Evolutionary conservation across 1,140 invertebrate species (phyloP).

Genomic region (Lordiphosa mommai): DNA sequence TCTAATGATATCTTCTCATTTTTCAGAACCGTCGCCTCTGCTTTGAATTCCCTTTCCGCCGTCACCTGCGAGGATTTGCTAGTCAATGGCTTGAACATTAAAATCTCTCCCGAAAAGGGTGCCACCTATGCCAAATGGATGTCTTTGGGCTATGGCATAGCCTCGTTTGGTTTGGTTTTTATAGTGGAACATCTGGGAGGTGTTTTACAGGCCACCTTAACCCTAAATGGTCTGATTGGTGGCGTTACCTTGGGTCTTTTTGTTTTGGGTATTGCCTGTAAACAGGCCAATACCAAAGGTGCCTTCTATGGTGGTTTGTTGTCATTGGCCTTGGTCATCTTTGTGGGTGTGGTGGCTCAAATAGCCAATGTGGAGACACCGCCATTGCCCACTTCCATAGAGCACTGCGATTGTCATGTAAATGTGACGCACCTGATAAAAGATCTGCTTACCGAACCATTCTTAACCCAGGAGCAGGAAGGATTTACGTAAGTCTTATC

Average conservation of each 20-base stretch:
- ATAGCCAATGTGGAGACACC: slow-evolving; percentile 79
- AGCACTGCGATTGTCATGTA: slow-evolving; percentile 78
- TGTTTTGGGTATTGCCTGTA: slow-evolving; percentile 92
- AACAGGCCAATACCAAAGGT: slow-evolving; percentile 88
- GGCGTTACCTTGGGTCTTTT: slow-evolving; percentile 92
- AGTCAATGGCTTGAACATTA: slow-evolving; percentile 84
- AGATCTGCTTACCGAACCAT: slow-evolving; percentile 32
- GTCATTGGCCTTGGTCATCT: slow-evolving; percentile 80
- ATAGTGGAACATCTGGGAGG: slow-evolving; percentile 89
- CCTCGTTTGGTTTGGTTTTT: slow-evolving; percentile 85
- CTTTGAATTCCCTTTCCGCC: slow-evolving; percentile 93
- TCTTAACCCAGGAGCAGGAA: slow-evolving; percentile 3
- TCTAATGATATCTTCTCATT: no score
- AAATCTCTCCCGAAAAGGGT: slow-evolving; percentile 86
- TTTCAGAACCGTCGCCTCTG: slow-evolving; percentile 93
- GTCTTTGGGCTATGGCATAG: slow-evolving; percentile 80
- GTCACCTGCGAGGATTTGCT: slow-evolving; percentile 94
- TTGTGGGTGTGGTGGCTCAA: slow-evolving; percentile 81
- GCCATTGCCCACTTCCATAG: slow-evolving; percentile 77
- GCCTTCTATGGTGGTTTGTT: slow-evolving; percentile 81
- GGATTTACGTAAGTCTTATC: slow-evolving; percentile 61
- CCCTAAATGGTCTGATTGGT: slow-evolving; percentile 93
- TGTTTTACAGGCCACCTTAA: slow-evolving; percentile 90
- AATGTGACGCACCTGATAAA: slow-evolving; percentile 71
- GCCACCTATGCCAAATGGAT: slow-evolving; percentile 81